phyloP scores from a whole-genome alignment of 2,888 invertebrate species.

The Lomographa bimaculata region DNA sequence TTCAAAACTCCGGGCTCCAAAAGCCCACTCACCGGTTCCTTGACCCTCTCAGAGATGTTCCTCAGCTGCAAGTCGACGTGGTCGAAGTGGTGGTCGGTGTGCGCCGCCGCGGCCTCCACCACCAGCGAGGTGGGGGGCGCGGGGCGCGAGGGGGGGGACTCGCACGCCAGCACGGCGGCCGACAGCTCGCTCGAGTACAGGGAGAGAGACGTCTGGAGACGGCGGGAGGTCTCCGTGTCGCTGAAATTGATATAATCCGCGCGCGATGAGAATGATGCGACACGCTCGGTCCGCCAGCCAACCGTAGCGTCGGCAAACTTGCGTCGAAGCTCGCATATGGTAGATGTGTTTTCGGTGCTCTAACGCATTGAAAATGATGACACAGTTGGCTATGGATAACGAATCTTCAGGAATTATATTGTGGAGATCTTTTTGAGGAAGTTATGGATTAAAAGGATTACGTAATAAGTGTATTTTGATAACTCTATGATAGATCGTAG shows the following conservation, averaged over 20 bases:
- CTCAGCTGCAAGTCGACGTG: constrained; percentile 88
- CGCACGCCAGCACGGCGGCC: constrained; percentile 93
- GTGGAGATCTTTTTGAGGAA: too few relatives aligned
- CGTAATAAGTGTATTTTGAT: too few relatives aligned
- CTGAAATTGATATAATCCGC: too few relatives aligned
- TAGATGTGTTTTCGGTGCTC: too few relatives aligned
- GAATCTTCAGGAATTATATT: background rate
- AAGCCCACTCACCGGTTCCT: constrained; percentile 85
- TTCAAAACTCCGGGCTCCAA: too few relatives aligned
- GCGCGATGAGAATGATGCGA: too few relatives aligned
- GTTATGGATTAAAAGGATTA: too few relatives aligned
- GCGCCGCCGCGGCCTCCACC: constrained; percentile 66
- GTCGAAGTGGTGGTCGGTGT: constrained; percentile 97
- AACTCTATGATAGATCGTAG: too few relatives aligned
- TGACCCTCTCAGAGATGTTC: constrained; percentile 84
- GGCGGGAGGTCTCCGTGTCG: constrained; percentile 84
- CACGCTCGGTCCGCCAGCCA: too few relatives aligned
- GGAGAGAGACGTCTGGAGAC: constrained; percentile 96
- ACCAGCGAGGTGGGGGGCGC: constrained; percentile 67
- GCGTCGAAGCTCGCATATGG: too few relatives aligned
- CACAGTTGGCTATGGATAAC: background rate
- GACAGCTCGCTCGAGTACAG: constrained; percentile 96
- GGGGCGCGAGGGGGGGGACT: constrained; percentile 52
- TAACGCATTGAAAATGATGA: too few relatives aligned
- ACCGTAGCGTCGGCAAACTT: too few relatives aligned